Percentiles rank a stretch among this genome's conserved stretches.
These are phyloP conservation scores for Ctenochaetus hawaiiensis DNA, from an alignment of 2,797 vertebrate species.

Conservation along the genomic window DNA sequence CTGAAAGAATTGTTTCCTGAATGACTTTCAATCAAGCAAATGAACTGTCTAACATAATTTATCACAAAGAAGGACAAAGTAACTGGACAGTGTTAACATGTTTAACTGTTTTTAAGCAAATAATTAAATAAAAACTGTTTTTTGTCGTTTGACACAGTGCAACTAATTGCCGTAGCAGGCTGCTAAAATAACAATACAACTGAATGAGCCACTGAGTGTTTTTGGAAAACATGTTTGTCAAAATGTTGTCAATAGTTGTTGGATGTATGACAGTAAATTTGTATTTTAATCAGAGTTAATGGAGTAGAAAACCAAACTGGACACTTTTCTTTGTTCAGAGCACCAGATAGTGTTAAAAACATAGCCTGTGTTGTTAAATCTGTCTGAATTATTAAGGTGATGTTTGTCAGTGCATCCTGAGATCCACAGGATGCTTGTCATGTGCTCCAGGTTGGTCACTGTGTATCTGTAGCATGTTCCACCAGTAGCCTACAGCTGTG, in stretches of 20 bases:
- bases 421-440: slow-evolving; percentile 8
- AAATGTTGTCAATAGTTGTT: background rate
- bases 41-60: slow-evolving; percentile 27
- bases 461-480: slow-evolving; percentile 45
- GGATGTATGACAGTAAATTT: background rate
- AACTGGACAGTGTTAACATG: background rate
- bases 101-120: background rate
- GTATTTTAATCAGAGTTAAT: background rate
- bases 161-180: background rate
- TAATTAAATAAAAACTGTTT: background rate
- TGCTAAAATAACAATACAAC: background rate
- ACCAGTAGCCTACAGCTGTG: slow-evolving; percentile 65
- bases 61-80: slow-evolving; percentile 31
- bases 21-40: slow-evolving; percentile 36
- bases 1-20: slow-evolving; percentile 30
- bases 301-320: background rate
- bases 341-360: background rate
- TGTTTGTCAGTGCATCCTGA: background rate
- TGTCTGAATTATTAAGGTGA: background rate
- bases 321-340: background rate
- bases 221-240: background rate
- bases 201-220: slow-evolving; percentile 1
- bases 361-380: background rate
- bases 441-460: slow-evolving; percentile 33
- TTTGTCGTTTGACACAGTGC: background rate